Percentiles rank a stretch among this genome's conserved stretches.
These are phyloP conservation scores for Eristalis pertinax DNA, from an alignment of 2,888 invertebrate species.

Conservation along the genomic window DNA sequence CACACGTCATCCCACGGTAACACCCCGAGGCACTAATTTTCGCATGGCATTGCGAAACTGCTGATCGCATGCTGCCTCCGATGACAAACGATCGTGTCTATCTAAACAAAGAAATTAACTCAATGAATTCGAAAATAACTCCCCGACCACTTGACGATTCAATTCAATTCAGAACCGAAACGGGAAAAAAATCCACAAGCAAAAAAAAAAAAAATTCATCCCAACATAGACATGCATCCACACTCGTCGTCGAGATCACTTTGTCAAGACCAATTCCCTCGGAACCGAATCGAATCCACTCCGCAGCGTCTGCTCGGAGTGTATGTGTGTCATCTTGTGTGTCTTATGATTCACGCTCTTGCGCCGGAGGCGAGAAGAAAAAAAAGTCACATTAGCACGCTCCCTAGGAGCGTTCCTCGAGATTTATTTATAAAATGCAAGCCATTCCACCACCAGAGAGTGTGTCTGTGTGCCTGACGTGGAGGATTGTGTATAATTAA, in stretches of 20 bases:
- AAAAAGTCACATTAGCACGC: neutral
- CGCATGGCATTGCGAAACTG: neutral
- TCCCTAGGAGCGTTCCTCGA: neutral
- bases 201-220: neutral
- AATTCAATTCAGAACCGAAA: neutral
- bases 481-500: neutral
- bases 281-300: neutral
- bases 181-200: neutral
- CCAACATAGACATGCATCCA: neutral
- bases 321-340: neutral
- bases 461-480: neutral
- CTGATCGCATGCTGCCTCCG: neutral
- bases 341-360: neutral
- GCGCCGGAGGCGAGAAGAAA: neutral
- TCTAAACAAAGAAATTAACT: slow-evolving; percentile 1
- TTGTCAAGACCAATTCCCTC: neutral
- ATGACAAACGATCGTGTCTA: neutral
- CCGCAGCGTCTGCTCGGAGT: neutral
- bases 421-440: neutral
- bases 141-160: slow-evolving; percentile 7
- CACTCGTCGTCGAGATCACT: neutral
- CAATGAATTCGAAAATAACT: neutral
- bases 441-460: neutral
- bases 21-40: neutral
- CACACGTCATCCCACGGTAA: neutral